These are phyloP conservation scores for Mythimna loreyi DNA, from an alignment of 2,888 invertebrate genomes.

Conservation along the genomic window DNA sequence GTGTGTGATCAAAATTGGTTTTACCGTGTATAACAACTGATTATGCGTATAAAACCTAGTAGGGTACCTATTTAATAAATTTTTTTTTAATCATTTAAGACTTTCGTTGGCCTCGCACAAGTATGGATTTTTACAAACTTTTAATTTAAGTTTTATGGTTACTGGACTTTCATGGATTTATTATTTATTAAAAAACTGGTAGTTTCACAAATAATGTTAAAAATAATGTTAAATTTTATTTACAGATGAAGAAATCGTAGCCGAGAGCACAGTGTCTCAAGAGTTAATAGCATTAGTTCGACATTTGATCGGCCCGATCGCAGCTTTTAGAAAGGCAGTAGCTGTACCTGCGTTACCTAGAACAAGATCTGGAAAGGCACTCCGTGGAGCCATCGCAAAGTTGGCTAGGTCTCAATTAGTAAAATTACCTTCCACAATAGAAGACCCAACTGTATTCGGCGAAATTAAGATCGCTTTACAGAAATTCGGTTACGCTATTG, in stretches of 20 bases:
- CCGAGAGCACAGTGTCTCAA: slow-evolving; percentile 84
- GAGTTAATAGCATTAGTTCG: slow-evolving; percentile 85
- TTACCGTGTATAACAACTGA: too few relatives aligned
- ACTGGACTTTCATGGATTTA: background rate
- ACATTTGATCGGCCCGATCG: slow-evolving; percentile 95
- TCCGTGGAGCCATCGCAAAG: slow-evolving; percentile 96
- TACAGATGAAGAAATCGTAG: slow-evolving; percentile 86
- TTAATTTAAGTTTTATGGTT: background rate
- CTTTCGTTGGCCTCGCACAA: too few relatives aligned
- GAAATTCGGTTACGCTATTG: slow-evolving; percentile 94
- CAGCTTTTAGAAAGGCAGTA: slow-evolving; percentile 95
- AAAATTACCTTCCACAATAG: slow-evolving; percentile 96
- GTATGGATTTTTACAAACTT: too few relatives aligned
- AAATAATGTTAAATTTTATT: slow-evolving; percentile 25
- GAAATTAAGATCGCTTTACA: slow-evolving; percentile 95
- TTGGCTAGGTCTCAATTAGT: slow-evolving; percentile 95
- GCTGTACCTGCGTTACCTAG: slow-evolving; percentile 96
- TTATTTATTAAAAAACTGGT: background rate
- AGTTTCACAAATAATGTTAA: background rate
- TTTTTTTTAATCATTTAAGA: too few relatives aligned
- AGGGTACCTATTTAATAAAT: too few relatives aligned
- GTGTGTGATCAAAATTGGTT: too few relatives aligned
- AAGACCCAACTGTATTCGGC: slow-evolving; percentile 95
- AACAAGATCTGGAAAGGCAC: slow-evolving; percentile 93
- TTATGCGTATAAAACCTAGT: too few relatives aligned